Conservation (phyloP, 2,113 vertebrate genomes). For the Corythaeola cristata region DNA sequence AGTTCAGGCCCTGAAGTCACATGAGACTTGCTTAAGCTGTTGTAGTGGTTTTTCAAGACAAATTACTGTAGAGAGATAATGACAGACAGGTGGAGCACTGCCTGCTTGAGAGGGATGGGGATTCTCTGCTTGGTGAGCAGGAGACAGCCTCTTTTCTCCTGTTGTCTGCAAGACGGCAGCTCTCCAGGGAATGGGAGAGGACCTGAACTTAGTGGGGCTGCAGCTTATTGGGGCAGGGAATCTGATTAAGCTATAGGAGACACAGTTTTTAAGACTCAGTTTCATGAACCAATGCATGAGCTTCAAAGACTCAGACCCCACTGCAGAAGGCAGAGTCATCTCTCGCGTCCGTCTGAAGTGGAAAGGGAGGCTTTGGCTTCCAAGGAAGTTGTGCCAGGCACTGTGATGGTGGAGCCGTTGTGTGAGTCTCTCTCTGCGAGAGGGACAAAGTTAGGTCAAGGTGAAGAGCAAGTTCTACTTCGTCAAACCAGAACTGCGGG, state of each 20-base stretch:
- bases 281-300: neutral
- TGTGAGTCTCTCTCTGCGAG: neutral
- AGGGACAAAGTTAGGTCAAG: neutral
- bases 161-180: neutral
- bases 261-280: neutral
- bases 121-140: neutral
- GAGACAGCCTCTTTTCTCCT: neutral
- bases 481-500: neutral
- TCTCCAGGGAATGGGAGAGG: neutral
- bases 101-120: neutral
- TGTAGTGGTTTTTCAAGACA: neutral
- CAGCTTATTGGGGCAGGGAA: neutral
- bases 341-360: fast-evolving
- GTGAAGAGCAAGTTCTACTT: neutral
- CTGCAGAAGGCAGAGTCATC: neutral
- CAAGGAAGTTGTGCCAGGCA: neutral
- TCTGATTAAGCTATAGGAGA: neutral
- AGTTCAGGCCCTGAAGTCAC: neutral
- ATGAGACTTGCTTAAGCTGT: neutral
- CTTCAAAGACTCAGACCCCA: neutral
- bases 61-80: neutral
- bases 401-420: neutral
- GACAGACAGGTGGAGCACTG: neutral
- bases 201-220: neutral
- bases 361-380: neutral